Conservation (phyloP, 2,888 invertebrate genomes). For the Augochlorella aurata region DNA sequence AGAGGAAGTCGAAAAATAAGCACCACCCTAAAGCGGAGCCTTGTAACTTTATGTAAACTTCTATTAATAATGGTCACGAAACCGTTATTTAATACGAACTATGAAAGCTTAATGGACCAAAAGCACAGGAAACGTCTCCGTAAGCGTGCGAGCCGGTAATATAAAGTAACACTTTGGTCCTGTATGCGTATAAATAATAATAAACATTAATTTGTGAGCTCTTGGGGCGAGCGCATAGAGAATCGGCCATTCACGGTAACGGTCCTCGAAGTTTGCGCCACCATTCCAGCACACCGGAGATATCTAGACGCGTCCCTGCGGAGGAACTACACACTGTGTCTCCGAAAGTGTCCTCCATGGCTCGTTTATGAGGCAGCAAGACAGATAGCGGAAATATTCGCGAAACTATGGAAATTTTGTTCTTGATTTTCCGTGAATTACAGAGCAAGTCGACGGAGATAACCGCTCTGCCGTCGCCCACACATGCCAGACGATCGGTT, state of each 20-base stretch:
- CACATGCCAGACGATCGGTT: conserved; percentile 48
- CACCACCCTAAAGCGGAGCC: no score
- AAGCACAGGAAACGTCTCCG: neutral
- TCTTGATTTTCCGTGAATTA: conserved; percentile 43
- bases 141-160: neutral
- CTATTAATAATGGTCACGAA: neutral
- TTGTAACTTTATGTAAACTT: no score
- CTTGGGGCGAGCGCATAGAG: conserved; percentile 27
- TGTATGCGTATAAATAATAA: conserved; percentile 48
- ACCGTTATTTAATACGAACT: neutral
- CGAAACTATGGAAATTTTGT: conserved; percentile 60
- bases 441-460: conserved; percentile 14
- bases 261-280: conserved; percentile 47
- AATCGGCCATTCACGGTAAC: conserved; percentile 60
- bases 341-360: conserved; percentile 48
- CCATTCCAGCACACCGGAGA: conserved; percentile 31
- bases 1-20: no score
- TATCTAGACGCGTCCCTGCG: conserved; percentile 19
- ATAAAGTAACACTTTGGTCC: conserved; percentile 26
- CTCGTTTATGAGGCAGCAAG: conserved; percentile 52
- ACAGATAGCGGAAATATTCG: conserved; percentile 39
- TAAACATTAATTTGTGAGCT: conserved; percentile 58
- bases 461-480: conserved; percentile 21
- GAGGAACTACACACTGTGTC: conserved; percentile 31
- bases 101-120: neutral